These are phyloP conservation scores for Hemibagrus guttatus DNA, from an alignment of 2,797 vertebrate species.

Conservation along the genomic window DNA sequence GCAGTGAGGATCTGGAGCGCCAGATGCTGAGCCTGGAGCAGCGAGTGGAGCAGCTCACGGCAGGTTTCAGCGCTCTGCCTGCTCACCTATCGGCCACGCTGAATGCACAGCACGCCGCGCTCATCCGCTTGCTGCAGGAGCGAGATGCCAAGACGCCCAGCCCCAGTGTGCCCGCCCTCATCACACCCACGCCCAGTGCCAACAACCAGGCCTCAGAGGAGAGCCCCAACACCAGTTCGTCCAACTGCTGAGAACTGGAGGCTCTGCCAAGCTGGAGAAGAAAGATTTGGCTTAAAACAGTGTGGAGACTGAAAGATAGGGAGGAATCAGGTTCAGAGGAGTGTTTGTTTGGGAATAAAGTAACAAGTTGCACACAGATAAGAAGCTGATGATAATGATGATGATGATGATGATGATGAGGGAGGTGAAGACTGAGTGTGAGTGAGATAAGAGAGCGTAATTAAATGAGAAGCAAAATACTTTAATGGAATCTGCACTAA, in stretches of 20 bases:
- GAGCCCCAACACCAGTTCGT: slow-evolving; percentile 70
- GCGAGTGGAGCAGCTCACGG: slow-evolving; percentile 80
- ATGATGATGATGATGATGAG: not conserved
- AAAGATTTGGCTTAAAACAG: slow-evolving; percentile 32
- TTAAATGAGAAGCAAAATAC: slow-evolving; percentile 69
- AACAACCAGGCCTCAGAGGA: slow-evolving; percentile 60
- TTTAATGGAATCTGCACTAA: slow-evolving; percentile 73
- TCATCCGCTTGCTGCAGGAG: slow-evolving; percentile 78
- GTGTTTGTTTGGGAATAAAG: not conserved
- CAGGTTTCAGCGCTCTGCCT: slow-evolving; percentile 78
- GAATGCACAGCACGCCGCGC: slow-evolving; percentile 77
- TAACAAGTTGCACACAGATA: slow-evolving; percentile 10
- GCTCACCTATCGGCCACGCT: slow-evolving; percentile 80
- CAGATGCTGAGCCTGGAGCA: slow-evolving; percentile 83
- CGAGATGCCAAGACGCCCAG: slow-evolving; percentile 67
- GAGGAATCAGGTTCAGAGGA: slow-evolving; percentile 14
- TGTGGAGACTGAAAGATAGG: slow-evolving; percentile 56
- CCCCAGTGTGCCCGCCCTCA: slow-evolving; percentile 63
- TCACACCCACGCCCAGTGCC: slow-evolving; percentile 59
- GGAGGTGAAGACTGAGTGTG: not conserved
- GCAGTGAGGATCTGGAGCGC: slow-evolving; percentile 83
- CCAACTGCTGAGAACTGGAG: slow-evolving; percentile 72
- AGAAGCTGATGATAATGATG: not conserved
- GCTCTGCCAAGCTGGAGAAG: slow-evolving; percentile 44
- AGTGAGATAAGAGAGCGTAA: slow-evolving; percentile 59